Base-by-base conservation (phyloP, 1,140 invertebrate species). In the Archegozetes longisetosus region DNA sequence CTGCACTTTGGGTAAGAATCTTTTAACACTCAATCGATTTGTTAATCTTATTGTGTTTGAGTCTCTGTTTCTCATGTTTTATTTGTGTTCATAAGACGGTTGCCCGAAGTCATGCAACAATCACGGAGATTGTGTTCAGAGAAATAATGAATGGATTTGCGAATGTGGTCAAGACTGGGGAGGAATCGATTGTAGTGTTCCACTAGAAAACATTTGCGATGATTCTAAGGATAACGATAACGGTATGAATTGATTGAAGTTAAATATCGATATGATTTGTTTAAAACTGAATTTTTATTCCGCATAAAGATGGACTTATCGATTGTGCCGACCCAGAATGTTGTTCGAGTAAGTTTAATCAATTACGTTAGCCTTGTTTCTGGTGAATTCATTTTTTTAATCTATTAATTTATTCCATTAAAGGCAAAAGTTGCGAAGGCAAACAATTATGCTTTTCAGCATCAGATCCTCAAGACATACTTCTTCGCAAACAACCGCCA, bases 241-340 rank as follows among this genome's bases (percentile, higher is more conserved):
- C 75, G 93, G 93, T 97, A 78, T 75, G 75, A 70, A 27, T 17
- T 23, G 9, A n/a, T 23, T 32, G 14, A 9, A 2, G 20, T 61
- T 28, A 3, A 61, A 9, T 24, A 62, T 32, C 75, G 93, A 93
- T 97, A 78, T 75, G 75, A 70, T 24, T 17, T 23, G 9, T 4
- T 23, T 32, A 20, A 9, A 2, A n/a, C 51, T 28, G 9, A 61
- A 9, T 24, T 2, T 27, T 49, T 27, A 25, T 48, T 24, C 24
- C 26, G 46, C 17, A 3, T 57, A 22, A 70, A 97, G 95, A 99
- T 80, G 93, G 93, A 58, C 86, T 97, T 79, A 80, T 82, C 55
- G 95, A 99, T 77, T 99, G 95, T 75, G 88, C 89, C 32, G 95
- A 99, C 75, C 91, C 88, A 67, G 95, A 98, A 74, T 82, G 80